Evolutionary conservation across 2,113 vertebrate species (phyloP).

Genomic region (Plestiodon gilberti): DNA sequence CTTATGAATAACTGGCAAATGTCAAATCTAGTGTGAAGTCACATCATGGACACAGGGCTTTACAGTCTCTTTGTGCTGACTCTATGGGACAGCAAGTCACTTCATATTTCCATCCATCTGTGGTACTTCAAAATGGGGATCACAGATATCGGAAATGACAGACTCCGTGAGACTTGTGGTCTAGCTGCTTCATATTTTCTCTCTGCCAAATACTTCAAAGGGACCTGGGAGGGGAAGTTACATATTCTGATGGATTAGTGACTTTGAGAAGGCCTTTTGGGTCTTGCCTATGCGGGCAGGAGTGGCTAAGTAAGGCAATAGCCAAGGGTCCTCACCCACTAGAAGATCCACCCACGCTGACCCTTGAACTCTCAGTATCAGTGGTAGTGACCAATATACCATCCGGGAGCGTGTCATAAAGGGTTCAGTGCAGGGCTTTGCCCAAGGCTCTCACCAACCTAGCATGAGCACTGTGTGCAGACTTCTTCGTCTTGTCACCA

Average conservation of each 20-base stretch:
- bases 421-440: too few relatives aligned
- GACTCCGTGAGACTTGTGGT: neutral
- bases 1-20: slow-evolving; percentile 14
- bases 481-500: too few relatives aligned
- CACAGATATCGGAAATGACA: neutral
- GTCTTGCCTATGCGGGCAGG: neutral
- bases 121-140: neutral
- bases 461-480: too few relatives aligned
- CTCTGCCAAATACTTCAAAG: neutral
- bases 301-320: too few relatives aligned
- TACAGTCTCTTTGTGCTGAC: neutral
- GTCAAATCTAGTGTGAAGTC: neutral
- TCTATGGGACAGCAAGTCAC: slow-evolving; percentile 5
- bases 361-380: too few relatives aligned
- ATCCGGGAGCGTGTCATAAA: too few relatives aligned
- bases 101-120: slow-evolving; percentile 13
- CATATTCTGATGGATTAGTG: neutral
- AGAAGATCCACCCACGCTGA: too few relatives aligned
- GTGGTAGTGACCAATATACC: too few relatives aligned
- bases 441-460: too few relatives aligned
- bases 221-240: neutral
- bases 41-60: slow-evolving; percentile 11
- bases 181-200: neutral
- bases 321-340: too few relatives aligned
- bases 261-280: neutral